A percentile compares a stretch with the other conserved stretches of the same genome.
phyloP scores from a whole-genome alignment of 2,888 invertebrate species.

The Melieria picta region DNA sequence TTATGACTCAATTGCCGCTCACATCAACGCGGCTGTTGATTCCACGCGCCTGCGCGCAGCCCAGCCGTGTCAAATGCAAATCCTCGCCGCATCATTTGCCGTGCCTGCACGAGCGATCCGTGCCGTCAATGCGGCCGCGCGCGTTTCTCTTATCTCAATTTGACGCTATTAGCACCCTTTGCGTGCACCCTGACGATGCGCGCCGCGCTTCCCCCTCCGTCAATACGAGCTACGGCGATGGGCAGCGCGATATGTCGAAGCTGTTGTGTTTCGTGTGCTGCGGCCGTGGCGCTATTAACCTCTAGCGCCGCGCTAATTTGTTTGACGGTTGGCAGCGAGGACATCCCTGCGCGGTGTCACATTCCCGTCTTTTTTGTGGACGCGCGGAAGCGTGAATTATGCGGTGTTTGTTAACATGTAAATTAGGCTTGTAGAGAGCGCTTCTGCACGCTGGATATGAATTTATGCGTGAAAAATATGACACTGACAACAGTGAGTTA shows the following conservation, averaged over 20 bases:
- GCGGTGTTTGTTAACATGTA: conserved; percentile 44
- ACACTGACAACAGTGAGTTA: no score
- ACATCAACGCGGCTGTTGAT: background rate
- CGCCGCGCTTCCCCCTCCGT: background rate
- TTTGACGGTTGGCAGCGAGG: conserved; percentile 10
- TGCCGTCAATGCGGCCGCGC: conserved; percentile 16
- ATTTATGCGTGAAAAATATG: no score
- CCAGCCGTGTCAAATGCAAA: conserved; percentile 35
- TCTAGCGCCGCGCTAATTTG: conserved; percentile 16
- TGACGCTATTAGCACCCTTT: conserved; percentile 58
- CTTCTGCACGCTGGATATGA: no score
- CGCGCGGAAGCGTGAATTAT: conserved; percentile 16
- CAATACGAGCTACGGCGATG: no score
- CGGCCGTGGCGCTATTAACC: conserved; percentile 8
- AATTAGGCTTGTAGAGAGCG: background rate
- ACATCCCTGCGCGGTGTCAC: background rate
- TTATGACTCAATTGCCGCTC: conserved; percentile 20
- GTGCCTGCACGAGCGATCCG: background rate
- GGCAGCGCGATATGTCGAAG: no score
- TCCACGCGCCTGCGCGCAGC: background rate
- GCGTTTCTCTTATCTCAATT: conserved; percentile 49
- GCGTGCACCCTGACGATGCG: conserved; percentile 9
- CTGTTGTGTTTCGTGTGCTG: no score
- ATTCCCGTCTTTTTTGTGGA: background rate
- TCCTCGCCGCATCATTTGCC: conserved; percentile 16